These are phyloP conservation scores for Bombyx mori DNA, from an alignment of 1,140 invertebrate genomes.

Conservation along the genomic window ASM3026992v2 NC_085126.1:12207501-12208000, in stretches of 20 bases:
- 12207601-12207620: neutral
- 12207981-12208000: constrained; percentile 42
- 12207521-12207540: constrained; percentile 38
- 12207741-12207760: neutral
- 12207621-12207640: neutral
- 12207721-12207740: neutral
- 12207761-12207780: neutral
- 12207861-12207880: constrained; percentile 1
- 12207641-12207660: neutral
- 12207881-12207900: neutral
- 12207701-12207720: neutral
- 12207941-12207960: constrained; percentile 15
- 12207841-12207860: neutral
- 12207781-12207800: constrained; percentile 9
- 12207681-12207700: neutral
- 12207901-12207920: neutral
- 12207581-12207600: constrained; percentile 24
- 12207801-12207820: constrained; percentile 8
- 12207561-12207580: constrained; percentile 40
- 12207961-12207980: constrained; percentile 25
- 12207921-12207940: neutral
- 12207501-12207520: constrained; percentile 57
- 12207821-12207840: neutral
- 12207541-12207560: constrained; percentile 37
- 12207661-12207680: neutral